phyloP scores from a whole-genome alignment of 2,888 invertebrate species.

The Coelinius sp. region DNA sequence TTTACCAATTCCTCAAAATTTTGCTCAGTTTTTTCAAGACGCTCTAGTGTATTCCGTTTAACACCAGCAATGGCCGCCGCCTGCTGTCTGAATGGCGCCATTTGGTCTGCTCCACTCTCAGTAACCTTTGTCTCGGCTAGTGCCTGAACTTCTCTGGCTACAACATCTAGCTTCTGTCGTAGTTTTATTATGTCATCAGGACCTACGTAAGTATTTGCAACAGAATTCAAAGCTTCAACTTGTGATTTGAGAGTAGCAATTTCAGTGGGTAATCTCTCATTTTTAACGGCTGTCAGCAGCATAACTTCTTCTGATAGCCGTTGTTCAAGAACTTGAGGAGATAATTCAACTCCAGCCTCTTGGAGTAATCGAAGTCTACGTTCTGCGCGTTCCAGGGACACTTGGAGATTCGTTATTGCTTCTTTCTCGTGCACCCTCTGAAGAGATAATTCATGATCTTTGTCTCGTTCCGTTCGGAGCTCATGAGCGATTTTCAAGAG shows the following conservation, averaged over 20 bases:
- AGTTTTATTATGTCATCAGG: conserved; percentile 60
- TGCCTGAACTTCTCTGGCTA: conserved; percentile 78
- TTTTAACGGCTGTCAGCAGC: conserved; percentile 74
- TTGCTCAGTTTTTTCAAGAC: conserved; percentile 69
- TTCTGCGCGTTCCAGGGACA: conserved; percentile 74
- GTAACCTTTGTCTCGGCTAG: conserved; percentile 80
- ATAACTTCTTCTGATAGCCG: conserved; percentile 84
- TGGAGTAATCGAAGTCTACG: conserved; percentile 78
- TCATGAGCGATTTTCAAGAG: conserved; percentile 67
- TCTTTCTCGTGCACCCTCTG: conserved; percentile 75
- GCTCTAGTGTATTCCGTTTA: conserved; percentile 73
- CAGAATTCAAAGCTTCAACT: conserved; percentile 77
- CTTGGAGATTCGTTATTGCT: conserved; percentile 56
- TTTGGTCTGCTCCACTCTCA: conserved; percentile 76
- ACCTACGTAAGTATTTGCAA: conserved; percentile 58
- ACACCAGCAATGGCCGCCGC: conserved; percentile 85
- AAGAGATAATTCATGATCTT: conserved; percentile 73
- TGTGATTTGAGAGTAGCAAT: conserved; percentile 76
- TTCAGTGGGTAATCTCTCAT: conserved; percentile 86
- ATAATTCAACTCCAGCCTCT: conserved; percentile 74
- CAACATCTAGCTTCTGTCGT: conserved; percentile 68
- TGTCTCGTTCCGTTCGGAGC: conserved; percentile 75
- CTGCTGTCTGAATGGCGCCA: conserved; percentile 89
- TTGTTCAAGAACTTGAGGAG: conserved; percentile 79
- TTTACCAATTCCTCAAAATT: conserved; percentile 79